phyloP scores from a whole-genome alignment of 2,113 vertebrate species.

The Setophaga petechia region DNA sequence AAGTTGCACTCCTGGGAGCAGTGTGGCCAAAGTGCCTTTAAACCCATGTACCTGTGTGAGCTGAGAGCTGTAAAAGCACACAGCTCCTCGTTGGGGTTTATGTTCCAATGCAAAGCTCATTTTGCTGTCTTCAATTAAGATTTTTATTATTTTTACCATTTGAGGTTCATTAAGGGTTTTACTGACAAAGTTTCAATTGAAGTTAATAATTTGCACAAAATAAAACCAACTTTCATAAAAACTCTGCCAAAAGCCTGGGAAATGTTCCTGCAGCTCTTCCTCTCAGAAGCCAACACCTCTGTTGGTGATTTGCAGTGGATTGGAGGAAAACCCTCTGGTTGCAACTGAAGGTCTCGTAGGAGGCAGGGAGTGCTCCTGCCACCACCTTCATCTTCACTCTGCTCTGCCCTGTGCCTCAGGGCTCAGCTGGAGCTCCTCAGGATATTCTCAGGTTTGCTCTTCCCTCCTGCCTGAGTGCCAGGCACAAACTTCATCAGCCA shows the following conservation, averaged over 20 bases:
- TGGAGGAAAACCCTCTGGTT: neutral
- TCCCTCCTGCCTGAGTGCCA: too few species aligned
- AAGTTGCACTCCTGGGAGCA: neutral
- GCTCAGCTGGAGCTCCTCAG: too few species aligned
- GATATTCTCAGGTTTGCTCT: too few species aligned
- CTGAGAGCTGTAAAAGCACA: neutral
- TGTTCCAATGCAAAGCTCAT: neutral
- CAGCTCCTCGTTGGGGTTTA: neutral
- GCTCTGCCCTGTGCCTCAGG: too few species aligned
- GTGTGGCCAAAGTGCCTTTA: neutral
- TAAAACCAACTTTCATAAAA: neutral
- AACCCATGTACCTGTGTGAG: neutral
- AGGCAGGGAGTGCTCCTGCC: too few species aligned
- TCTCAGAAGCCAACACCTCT: neutral
- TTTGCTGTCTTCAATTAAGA: neutral
- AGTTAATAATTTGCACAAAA: neutral
- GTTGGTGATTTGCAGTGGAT: neutral
- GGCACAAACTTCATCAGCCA: too few species aligned
- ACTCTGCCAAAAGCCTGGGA: neutral
- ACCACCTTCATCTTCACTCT: too few species aligned
- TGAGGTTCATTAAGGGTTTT: neutral
- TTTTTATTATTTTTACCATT: conserved; percentile 7
- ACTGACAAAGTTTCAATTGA: neutral
- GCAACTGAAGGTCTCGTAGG: too few species aligned
- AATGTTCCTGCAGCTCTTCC: neutral